Base-by-base conservation (phyloP, 1,140 invertebrate species). In the Maniola jurtina region DNA sequence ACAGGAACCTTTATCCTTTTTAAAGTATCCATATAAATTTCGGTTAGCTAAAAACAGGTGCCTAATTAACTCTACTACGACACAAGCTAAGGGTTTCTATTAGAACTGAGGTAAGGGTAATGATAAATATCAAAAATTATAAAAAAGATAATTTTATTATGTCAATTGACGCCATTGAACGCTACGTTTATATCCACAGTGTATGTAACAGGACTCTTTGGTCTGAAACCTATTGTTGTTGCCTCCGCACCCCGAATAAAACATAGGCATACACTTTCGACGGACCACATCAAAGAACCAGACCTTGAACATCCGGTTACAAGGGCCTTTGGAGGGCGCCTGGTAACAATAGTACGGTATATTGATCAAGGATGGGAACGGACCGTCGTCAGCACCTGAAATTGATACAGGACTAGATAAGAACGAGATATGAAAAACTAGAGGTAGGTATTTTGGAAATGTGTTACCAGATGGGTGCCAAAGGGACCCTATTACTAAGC, bases 261-360 rank as follows among this genome's bases (percentile, higher is more conserved):
- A 75, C 84, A 88, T 88, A 0, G 75, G 79, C 80, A 85, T 80
- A 68, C 86, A 88, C 48, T 81, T 70, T 15, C 86, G 67, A 48
- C 78, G 75, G 0, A 90, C 73, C 3, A 88, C 38, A 57, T 90
- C 88, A 64, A 72, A 90, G 75, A 88, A 90, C 79, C 81, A 88
- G 34, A 78, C 78, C 60, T 80, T 61, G 56, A 71, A 76, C 72
- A 82, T 76, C 10, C 69, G 66, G 9, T 69, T 64, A 58, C 88
- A 90, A 0, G 84, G 81, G 0, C 88, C 88, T 70, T 85, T 90
- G 0, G 69, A 75, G 4, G 88, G 88, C 9, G 61, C 82, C 69
- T 88, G 84, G 55, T 88, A 88, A 70, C 88, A 90, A 64, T 84
- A 85, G 70, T 87, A 90, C 3, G 88, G 88, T 66, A 81, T 68